A percentile compares a stretch with the other conserved stretches of the same genome.
These are phyloP conservation scores for Tylochromis polylepis DNA, from an alignment of 2,113 vertebrate genomes.

Conservation along the genomic window DNA sequence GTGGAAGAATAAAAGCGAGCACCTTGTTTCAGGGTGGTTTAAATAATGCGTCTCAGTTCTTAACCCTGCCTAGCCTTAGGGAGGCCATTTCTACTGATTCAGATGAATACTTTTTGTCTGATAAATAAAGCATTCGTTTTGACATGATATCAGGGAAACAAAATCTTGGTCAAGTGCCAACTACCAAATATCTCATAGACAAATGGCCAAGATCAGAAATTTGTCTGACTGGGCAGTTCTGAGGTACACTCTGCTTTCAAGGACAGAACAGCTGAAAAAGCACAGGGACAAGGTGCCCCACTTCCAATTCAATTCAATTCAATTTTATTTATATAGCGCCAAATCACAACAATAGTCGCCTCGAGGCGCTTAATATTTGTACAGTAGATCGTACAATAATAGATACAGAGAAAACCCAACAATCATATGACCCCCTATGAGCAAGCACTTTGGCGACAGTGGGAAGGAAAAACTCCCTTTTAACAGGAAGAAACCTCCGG, in stretches of 20 bases:
- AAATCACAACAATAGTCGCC: too few relatives aligned
- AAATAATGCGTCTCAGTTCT: constrained; percentile 29
- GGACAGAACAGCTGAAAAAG: neutral
- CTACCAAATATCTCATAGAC: neutral
- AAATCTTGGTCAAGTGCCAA: neutral
- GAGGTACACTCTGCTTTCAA: neutral
- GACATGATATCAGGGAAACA: neutral
- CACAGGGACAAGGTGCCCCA: neutral
- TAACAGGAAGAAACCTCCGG: too few relatives aligned
- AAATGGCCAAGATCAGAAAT: neutral
- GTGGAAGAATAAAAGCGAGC: neutral
- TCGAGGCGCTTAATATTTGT: too few relatives aligned
- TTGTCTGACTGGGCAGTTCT: neutral
- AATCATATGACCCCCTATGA: too few relatives aligned
- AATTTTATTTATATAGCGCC: too few relatives aligned
- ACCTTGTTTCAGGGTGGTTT: neutral
- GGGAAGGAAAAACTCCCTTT: too few relatives aligned
- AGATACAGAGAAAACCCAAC: too few relatives aligned
- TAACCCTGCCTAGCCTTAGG: constrained; percentile 23
- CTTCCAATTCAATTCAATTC: too few relatives aligned
- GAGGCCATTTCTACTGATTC: constrained; percentile 6
- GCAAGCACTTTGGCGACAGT: too few relatives aligned
- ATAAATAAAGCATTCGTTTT: constrained; percentile 27
- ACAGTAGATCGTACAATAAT: too few relatives aligned
- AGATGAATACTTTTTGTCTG: neutral